Percentiles rank a stretch among this genome's conserved stretches.
These are phyloP conservation scores for Uropetala carovei DNA, from an alignment of 2,888 invertebrate species.

Conservation along the genomic window DNA sequence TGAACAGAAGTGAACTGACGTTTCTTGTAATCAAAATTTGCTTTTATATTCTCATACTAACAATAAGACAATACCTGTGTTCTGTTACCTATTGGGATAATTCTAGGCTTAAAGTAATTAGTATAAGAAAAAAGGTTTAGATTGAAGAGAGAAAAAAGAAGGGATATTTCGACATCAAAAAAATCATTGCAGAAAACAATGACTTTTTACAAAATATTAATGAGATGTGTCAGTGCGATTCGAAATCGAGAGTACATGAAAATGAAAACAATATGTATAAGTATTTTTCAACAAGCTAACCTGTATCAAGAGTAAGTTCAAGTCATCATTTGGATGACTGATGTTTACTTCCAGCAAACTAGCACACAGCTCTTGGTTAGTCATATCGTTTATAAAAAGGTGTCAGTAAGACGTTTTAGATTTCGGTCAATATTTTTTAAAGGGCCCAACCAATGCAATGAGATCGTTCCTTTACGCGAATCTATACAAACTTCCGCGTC, in stretches of 20 bases:
- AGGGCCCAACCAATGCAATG: no score
- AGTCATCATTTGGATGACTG: constrained; percentile 21
- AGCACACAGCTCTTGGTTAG: constrained; percentile 29
- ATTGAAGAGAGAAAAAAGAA: no score
- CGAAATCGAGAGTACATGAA: neutral
- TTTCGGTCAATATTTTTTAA: no score
- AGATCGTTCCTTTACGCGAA: no score
- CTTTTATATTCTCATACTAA: neutral
- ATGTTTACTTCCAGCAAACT: constrained; percentile 38
- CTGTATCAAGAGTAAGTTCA: constrained; percentile 41
- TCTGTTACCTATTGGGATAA: neutral
- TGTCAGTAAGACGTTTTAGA: no score
- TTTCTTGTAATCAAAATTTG: neutral
- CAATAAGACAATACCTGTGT: neutral
- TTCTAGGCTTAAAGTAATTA: neutral
- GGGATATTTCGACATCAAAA: no score
- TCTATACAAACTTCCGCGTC: no score
- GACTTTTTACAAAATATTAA: no score
- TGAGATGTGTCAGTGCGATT: no score
- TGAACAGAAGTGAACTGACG: neutral
- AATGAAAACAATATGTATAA: neutral
- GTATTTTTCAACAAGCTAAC: neutral
- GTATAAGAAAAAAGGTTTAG: neutral
- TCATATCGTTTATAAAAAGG: neutral
- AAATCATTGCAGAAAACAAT: no score